Conservation (phyloP, 2,113 vertebrate genomes). For the Thalassarche chlororhynchos region DNA sequence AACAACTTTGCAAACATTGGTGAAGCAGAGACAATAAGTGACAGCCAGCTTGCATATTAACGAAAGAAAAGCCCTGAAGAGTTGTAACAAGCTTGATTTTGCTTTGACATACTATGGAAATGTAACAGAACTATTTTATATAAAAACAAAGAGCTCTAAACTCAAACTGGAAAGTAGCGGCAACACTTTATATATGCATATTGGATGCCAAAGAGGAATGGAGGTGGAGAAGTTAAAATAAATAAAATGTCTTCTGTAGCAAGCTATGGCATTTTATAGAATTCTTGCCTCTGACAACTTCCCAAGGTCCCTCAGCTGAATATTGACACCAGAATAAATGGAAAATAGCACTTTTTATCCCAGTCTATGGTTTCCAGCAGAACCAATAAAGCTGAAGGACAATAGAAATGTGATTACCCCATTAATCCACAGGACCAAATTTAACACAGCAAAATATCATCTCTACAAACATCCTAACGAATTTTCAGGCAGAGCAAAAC, state of each 20-base stretch:
- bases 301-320: neutral
- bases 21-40: neutral
- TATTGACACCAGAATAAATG: neutral
- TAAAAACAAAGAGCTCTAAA: neutral
- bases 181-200: neutral
- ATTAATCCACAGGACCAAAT: neutral
- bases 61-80: neutral
- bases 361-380: neutral
- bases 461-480: neutral
- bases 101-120: neutral
- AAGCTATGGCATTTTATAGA: neutral
- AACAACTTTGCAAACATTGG: neutral
- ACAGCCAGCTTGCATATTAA: neutral
- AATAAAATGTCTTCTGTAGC: constrained; percentile 24
- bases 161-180: constrained; percentile 13
- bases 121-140: neutral
- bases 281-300: neutral
- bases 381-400: neutral
- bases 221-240: constrained; percentile 27
- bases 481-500: neutral
- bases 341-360: neutral
- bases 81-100: neutral
- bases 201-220: neutral
- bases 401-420: neutral
- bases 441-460: neutral